A percentile compares a stretch with the other conserved stretches of the same genome.
Conservation (phyloP, 2,113 vertebrate genomes). For the Athene cunicularia region DNA sequence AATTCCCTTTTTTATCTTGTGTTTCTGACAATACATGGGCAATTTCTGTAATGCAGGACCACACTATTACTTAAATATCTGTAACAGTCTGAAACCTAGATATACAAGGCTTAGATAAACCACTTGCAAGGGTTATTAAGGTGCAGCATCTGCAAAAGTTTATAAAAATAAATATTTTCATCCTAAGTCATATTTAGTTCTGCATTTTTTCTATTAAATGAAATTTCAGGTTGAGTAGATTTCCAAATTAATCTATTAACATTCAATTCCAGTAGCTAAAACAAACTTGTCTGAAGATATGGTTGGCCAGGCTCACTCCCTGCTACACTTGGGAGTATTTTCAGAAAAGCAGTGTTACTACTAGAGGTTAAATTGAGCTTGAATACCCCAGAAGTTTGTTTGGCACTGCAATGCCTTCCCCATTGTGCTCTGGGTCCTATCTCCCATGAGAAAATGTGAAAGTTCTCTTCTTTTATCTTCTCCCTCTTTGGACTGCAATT, state of each 20-base stretch:
- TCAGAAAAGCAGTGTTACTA: conserved; percentile 7
- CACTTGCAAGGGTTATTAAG: background rate
- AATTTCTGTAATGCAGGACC: background rate
- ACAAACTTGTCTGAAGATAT: conserved; percentile 35
- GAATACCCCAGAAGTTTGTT: background rate
- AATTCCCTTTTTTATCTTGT: background rate
- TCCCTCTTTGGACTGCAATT: background rate
- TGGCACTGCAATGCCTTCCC: background rate
- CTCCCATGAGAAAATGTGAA: background rate
- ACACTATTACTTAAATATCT: background rate
- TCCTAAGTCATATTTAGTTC: background rate
- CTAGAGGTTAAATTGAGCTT: conserved; percentile 7
- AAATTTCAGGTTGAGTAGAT: conserved; percentile 65
- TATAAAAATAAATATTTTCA: conserved; percentile 47
- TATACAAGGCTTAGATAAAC: background rate
- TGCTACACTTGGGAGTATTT: conserved; percentile 8
- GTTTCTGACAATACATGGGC: background rate
- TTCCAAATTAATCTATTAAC: conserved; percentile 67
- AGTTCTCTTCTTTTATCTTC: background rate
- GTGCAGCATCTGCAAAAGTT: conserved; percentile 5
- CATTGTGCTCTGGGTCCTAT: background rate
- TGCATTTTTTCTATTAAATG: conserved; percentile 27
- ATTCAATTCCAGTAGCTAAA: conserved; percentile 53
- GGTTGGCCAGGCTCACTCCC: background rate
- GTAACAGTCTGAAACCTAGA: background rate